phyloP scores from a whole-genome alignment of 2,888 invertebrate genomes.

The Amblyteles armatorius region DNA sequence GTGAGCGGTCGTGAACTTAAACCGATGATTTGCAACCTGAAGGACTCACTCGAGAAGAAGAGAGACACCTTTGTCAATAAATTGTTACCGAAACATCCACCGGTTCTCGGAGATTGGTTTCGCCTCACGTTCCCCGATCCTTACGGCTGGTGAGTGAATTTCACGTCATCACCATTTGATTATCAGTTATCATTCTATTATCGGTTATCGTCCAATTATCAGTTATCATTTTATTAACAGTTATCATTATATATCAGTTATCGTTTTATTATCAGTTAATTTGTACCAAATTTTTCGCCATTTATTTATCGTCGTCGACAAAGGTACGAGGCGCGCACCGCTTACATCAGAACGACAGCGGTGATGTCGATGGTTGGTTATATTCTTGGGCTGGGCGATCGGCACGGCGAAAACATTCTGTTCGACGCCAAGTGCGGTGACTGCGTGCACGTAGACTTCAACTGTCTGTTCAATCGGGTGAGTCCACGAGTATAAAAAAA shows the following conservation, averaged over 20 bases:
- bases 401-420: constrained; percentile 98
- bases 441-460: constrained; percentile 98
- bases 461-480: constrained; percentile 97
- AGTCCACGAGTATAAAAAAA: constrained; percentile 60
- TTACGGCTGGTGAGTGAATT: constrained; percentile 89
- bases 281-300: background rate
- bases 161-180: background rate
- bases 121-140: constrained; percentile 95
- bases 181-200: background rate
- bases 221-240: background rate
- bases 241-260: too few relatives aligned
- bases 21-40: constrained; percentile 86
- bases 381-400: constrained; percentile 97
- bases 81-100: constrained; percentile 90
- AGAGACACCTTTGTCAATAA: constrained; percentile 88
- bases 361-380: constrained; percentile 99
- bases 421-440: constrained; percentile 97
- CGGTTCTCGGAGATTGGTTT: constrained; percentile 97
- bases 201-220: background rate
- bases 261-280: background rate
- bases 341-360: constrained; percentile 96
- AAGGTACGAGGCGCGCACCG: constrained; percentile 96
- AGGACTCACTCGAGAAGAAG: constrained; percentile 89
- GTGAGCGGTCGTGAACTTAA: constrained; percentile 87
- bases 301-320: constrained; percentile 67